Evolutionary conservation across 2,797 vertebrate genomes (phyloP).

Genomic region (Parauchenoglanis punctatus): DNA sequence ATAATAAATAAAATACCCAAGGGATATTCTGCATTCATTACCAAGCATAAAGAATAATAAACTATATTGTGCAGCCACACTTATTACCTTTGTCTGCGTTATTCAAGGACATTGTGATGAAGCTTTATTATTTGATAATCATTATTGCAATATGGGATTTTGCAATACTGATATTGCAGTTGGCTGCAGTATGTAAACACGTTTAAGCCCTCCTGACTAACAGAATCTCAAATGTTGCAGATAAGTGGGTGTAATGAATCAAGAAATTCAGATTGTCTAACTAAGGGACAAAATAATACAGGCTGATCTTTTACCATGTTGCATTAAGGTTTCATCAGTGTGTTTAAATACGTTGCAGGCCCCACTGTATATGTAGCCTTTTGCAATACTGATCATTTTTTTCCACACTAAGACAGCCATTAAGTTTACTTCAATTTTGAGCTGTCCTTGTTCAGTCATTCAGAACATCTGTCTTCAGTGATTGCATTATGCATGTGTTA

Average conservation of each 20-base stretch:
- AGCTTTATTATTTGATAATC: neutral
- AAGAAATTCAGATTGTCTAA: neutral
- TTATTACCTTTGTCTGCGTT: neutral
- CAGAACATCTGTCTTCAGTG: neutral
- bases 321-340: neutral
- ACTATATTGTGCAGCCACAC: constrained; percentile 1
- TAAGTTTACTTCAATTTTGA: neutral
- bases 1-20: constrained; percentile 33
- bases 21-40: constrained; percentile 37
- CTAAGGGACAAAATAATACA: neutral
- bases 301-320: neutral
- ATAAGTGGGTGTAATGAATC: constrained; percentile 16
- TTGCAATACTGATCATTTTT: neutral
- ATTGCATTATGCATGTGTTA: neutral
- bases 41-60: constrained; percentile 35
- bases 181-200: neutral
- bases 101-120: neutral
- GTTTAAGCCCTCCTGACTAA: neutral
- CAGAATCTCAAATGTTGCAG: neutral
- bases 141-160: constrained; percentile 19
- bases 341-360: neutral
- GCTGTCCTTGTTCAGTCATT: neutral
- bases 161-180: neutral
- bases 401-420: neutral
- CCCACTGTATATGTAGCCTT: neutral